Base-by-base conservation (phyloP, 2,113 vertebrate genomes). In the Rhinolophus ferrumequinum region DNA sequence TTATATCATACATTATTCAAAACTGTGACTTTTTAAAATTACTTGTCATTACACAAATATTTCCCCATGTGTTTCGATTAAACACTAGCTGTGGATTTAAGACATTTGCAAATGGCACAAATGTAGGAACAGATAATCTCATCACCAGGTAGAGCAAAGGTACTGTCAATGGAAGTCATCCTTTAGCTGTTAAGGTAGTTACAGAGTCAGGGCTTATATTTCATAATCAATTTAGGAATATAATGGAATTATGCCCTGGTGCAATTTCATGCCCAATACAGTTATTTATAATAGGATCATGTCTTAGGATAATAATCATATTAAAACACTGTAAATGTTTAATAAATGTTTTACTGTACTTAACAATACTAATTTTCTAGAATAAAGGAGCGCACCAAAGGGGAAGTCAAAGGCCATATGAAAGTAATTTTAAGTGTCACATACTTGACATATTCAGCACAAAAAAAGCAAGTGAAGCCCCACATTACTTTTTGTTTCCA, bases 341-440 rank as follows among this genome's bases (percentile, higher is more conserved):
- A 95, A 95, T 97, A 93, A 69, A 77, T 96, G 50, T 96, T 96
- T 95, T 96, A 95, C 93, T 96, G 95, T 92, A 66, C 12, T 84
- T 91, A 97, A 97, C 84, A 93, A 88, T 96, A 79, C 54, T 93
- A 96, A 95, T 97, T 97, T 96, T 47, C 22, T 88, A 87, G 41
- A 93, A 94, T 96, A 93, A 92, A 98, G 97, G 95, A 95, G 92
- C 85, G 97, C 64, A 98, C 28, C 95, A 98, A 98, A 98, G 98
- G 97, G 98, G 96, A 98, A 98, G 98, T 98, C 97, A 98, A 98
- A 98, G 97, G 98, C 83, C 93, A 94, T 88, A 97, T 96, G 97
- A 96, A 97, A 98, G 93, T 96, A 98, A 97, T 98, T 98, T 97
- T 97, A 98, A 97, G 58, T 14, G 50, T 98, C 98, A 97, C 96